phyloP scores from a whole-genome alignment of 1,140 invertebrate species.

The Papilio xuthus region DNA sequence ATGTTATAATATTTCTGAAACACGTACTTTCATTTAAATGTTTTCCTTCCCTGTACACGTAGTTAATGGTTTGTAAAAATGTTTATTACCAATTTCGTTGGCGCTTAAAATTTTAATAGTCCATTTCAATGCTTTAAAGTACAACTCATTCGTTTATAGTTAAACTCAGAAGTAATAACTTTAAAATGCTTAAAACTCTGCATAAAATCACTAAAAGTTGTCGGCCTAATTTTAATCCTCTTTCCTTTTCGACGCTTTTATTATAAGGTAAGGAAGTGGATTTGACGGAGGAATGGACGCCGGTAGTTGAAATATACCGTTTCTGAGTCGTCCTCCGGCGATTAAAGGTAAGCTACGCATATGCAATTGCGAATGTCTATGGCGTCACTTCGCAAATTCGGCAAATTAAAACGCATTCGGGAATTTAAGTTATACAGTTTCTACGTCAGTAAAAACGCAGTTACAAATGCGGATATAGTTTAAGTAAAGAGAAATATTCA shows the following conservation, averaged over 20 bases:
- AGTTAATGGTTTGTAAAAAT: slow-evolving; percentile 5
- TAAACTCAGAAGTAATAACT: not conserved
- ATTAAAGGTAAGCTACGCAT: too few relatives aligned
- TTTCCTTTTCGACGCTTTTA: too few relatives aligned
- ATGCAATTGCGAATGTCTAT: too few relatives aligned
- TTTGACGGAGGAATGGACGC: too few relatives aligned
- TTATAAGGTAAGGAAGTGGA: too few relatives aligned
- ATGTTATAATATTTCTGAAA: not conserved
- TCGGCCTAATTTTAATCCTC: too few relatives aligned
- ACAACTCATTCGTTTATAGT: not conserved
- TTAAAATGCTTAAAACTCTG: not conserved
- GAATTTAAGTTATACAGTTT: too few relatives aligned
- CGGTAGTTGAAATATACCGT: too few relatives aligned
- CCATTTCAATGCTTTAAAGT: not conserved
- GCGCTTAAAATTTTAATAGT: slow-evolving; percentile 1
- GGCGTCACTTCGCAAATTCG: too few relatives aligned
- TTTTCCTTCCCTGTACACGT: not conserved
- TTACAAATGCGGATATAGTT: not conserved
- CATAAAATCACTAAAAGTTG: too few relatives aligned
- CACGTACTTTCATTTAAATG: not conserved
- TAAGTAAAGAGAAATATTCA: not conserved
- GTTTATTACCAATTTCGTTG: slow-evolving; percentile 1
- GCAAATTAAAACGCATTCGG: too few relatives aligned
- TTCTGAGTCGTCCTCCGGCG: too few relatives aligned
- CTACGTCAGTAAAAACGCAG: not conserved